Evolutionary conservation across 2,888 invertebrate species (phyloP).

Genomic region (Antheraea assamensis): DNA sequence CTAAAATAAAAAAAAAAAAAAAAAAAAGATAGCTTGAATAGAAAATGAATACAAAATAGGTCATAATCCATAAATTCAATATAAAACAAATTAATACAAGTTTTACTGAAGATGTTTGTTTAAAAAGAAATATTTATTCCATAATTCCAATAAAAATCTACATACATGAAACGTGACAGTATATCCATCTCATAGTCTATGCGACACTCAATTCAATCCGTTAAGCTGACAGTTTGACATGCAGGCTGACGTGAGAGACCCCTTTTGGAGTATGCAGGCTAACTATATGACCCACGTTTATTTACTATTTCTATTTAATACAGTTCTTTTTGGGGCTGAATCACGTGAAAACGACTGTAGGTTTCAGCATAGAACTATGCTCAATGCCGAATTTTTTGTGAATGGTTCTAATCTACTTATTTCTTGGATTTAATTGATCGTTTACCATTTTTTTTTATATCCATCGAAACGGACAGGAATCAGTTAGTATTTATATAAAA

Average conservation of each 20-base stretch:
- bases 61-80: not conserved
- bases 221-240: not conserved
- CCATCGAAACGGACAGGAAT: no score
- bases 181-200: not conserved
- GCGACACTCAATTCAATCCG: conserved; percentile 4
- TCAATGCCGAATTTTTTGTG: no score
- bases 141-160: not conserved
- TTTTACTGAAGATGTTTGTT: not conserved
- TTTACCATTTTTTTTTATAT: no score
- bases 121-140: not conserved
- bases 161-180: not conserved
- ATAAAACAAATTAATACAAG: not conserved
- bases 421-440: no score
- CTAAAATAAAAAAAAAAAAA: no score
- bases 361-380: no score
- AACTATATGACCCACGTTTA: not conserved
- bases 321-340: no score
- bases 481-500: not conserved
- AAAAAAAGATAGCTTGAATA: no score
- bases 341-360: no score
- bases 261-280: not conserved
- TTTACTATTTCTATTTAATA: no score
- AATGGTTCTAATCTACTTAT: no score
- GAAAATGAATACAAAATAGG: not conserved
- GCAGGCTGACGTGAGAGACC: not conserved